A percentile compares a stretch with the other conserved stretches of the same genome.
phyloP scores from a whole-genome alignment of 2,113 vertebrate species.

The Callithrix jacchus region DNA sequence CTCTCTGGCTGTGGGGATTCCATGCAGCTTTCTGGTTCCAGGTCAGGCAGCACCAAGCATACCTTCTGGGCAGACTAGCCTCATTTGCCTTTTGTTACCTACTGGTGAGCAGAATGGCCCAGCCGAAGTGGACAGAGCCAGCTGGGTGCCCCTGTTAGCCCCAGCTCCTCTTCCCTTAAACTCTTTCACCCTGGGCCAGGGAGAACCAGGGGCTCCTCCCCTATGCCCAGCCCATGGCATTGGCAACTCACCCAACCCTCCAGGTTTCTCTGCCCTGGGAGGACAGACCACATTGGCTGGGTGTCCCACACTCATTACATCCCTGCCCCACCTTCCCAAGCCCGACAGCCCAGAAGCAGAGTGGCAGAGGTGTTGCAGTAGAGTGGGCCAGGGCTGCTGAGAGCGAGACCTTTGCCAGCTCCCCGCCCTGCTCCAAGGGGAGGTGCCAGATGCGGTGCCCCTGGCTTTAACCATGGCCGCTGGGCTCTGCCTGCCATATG shows the following conservation, averaged over 20 bases:
- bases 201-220: background rate
- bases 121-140: background rate
- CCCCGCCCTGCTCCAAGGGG: conserved; percentile 62
- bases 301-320: background rate
- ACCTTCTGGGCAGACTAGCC: background rate
- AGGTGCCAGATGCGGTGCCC: conserved; percentile 73
- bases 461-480: background rate
- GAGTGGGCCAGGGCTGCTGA: background rate
- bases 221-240: accelerated
- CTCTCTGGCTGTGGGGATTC: background rate
- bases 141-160: too few species aligned
- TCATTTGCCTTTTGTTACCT: background rate
- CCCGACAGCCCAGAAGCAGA: conserved; percentile 33
- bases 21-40: background rate
- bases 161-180: background rate
- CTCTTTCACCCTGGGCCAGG: background rate
- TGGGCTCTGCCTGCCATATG: conserved; percentile 77
- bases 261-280: background rate
- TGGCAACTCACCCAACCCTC: too few species aligned
- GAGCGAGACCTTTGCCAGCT: conserved; percentile 64
- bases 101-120: background rate
- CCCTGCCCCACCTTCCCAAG: background rate
- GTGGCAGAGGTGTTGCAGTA: background rate
- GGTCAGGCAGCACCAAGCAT: background rate
- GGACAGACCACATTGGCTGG: background rate